Evolutionary conservation across 2,888 invertebrate species (phyloP).

Genomic region (Mesochorus sp.): DNA sequence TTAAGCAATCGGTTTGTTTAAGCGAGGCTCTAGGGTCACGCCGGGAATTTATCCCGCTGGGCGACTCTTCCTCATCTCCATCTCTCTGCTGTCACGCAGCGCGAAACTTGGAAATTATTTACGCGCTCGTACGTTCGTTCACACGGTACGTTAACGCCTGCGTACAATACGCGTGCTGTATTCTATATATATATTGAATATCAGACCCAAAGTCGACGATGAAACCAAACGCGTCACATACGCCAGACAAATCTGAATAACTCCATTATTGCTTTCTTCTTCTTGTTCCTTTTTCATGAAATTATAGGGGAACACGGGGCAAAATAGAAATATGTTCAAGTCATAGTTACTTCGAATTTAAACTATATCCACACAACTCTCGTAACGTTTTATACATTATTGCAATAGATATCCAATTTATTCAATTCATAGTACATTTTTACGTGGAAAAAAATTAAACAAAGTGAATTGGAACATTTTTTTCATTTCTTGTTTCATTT

Average conservation of each 20-base stretch:
- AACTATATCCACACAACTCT: no score
- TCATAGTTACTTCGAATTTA: no score
- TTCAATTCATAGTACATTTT: no score
- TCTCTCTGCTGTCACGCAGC: constrained; percentile 6
- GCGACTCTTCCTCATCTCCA: constrained; percentile 11
- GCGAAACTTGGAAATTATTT: constrained; percentile 51
- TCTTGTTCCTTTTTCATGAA: background rate
- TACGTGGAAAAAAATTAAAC: no score
- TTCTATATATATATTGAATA: constrained; percentile 1
- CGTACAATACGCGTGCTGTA: background rate
- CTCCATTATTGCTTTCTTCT: constrained; percentile 12
- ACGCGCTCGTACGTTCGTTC: constrained; percentile 15
- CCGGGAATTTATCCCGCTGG: constrained; percentile 59
- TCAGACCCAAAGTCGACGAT: constrained; percentile 14
- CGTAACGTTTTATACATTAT: no score
- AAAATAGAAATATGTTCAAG: no score
- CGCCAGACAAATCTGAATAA: constrained; percentile 17
- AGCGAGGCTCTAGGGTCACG: constrained; percentile 67
- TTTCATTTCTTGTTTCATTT: no score
- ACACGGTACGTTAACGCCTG: no score
- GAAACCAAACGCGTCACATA: constrained; percentile 36
- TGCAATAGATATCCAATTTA: no score
- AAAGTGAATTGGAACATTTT: no score
- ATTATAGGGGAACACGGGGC: no score
- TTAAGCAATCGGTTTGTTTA: constrained; percentile 76